These are phyloP conservation scores for Gavialis gangeticus DNA, from an alignment of 2,113 vertebrate species.

Conservation along the genomic window DNA sequence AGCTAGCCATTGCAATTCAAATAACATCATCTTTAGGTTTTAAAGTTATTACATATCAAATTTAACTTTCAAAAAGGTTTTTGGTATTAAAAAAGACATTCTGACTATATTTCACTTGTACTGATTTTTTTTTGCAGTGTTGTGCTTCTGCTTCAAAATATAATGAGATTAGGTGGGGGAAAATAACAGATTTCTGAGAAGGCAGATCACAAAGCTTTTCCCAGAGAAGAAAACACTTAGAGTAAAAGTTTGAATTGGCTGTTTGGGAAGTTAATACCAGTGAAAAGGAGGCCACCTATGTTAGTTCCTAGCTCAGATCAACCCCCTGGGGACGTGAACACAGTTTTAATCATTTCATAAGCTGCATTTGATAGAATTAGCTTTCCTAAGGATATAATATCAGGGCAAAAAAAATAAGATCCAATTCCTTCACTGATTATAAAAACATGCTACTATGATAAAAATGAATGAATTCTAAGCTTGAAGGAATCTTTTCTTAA, in stretches of 20 bases:
- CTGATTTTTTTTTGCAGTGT: background rate
- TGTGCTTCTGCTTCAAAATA: background rate
- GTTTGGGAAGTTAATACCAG: background rate
- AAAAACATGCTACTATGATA: background rate
- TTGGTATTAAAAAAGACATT: background rate
- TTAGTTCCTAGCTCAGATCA: background rate
- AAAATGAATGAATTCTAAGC: background rate
- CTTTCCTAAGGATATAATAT: background rate
- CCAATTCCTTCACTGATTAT: background rate
- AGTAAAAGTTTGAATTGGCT: background rate
- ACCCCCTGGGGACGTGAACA: background rate
- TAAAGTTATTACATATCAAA: background rate
- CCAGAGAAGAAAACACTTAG: background rate
- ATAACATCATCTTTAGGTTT: background rate
- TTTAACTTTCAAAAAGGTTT: background rate
- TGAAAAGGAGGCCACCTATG: background rate
- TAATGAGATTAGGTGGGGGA: background rate
- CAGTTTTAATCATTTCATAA: background rate
- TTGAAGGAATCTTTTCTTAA: background rate
- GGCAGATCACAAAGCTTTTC: background rate
- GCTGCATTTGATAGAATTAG: background rate
- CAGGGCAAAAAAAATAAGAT: constrained; percentile 12
- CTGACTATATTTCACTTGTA: background rate
- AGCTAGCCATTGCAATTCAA: constrained; percentile 16
- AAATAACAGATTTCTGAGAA: background rate